Conservation (phyloP, 2,797 vertebrate species). For the Poecilia picta region DNA sequence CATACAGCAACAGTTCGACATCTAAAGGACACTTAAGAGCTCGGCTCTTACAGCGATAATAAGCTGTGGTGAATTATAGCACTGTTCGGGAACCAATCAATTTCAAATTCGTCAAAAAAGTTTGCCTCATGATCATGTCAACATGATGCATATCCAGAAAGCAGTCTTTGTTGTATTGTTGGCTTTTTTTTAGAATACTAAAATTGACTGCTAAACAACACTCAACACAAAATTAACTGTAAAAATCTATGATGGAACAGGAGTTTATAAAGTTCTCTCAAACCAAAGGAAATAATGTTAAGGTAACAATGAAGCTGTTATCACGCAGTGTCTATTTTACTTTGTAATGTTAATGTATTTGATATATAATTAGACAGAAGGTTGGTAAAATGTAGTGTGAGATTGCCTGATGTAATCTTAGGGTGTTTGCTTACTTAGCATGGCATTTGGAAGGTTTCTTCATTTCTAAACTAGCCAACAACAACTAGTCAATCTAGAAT, state of each 20-base stretch:
- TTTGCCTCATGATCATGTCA: background rate
- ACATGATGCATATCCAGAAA: background rate
- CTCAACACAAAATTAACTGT: background rate
- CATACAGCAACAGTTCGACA: conserved; percentile 54
- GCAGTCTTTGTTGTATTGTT: background rate
- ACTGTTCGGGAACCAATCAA: background rate
- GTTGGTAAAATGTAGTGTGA: background rate
- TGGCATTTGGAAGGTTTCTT: background rate
- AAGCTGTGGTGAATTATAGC: background rate
- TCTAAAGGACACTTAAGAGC: conserved; percentile 33
- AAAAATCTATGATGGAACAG: background rate
- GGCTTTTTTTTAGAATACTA: background rate
- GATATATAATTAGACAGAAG: too few species aligned
- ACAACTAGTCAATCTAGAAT: background rate
- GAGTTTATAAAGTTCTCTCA: background rate
- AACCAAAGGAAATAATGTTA: background rate
- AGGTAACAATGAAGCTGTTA: background rate
- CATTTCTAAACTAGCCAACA: background rate
- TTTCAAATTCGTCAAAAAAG: background rate
- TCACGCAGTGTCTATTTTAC: background rate
- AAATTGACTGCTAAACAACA: too few species aligned
- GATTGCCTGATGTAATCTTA: background rate
- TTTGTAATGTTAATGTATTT: background rate
- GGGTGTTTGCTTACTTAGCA: background rate
- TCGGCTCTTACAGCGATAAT: background rate